phyloP scores from a whole-genome alignment of 2,888 invertebrate species.

The Macrosiphum euphorbiae region DNA sequence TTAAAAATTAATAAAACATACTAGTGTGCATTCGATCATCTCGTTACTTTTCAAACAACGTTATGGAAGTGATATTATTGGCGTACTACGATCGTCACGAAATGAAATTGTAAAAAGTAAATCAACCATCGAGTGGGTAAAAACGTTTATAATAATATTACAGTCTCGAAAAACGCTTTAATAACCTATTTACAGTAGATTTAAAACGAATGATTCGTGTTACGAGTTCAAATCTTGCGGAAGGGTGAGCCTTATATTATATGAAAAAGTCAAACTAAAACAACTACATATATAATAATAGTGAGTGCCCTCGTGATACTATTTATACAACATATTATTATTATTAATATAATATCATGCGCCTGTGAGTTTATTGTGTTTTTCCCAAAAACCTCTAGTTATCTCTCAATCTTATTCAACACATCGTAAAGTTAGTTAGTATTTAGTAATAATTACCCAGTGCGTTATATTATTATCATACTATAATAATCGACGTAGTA shows the following conservation, averaged over 20 bases:
- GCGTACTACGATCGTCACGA: neutral
- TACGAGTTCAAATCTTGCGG: neutral
- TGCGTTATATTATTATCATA: neutral
- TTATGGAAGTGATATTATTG: neutral
- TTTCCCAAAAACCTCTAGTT: neutral
- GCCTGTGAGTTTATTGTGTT: neutral
- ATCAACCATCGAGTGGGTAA: neutral
- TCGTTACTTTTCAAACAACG: neutral
- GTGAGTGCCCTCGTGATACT: neutral
- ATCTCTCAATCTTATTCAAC: neutral
- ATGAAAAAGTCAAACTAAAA: neutral
- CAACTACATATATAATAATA: neutral
- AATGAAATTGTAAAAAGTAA: neutral
- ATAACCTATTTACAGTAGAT: neutral
- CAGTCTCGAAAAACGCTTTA: neutral
- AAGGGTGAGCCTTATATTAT: neutral
- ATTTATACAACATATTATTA: neutral
- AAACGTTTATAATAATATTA: neutral
- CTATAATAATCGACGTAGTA: neutral
- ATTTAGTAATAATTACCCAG: neutral
- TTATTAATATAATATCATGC: neutral
- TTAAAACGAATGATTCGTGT: neutral
- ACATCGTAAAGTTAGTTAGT: neutral
- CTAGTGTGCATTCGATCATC: neutral
- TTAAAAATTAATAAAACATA: neutral